Conservation (phyloP, 2,113 vertebrate genomes). For the Lipophrys pholis region DNA sequence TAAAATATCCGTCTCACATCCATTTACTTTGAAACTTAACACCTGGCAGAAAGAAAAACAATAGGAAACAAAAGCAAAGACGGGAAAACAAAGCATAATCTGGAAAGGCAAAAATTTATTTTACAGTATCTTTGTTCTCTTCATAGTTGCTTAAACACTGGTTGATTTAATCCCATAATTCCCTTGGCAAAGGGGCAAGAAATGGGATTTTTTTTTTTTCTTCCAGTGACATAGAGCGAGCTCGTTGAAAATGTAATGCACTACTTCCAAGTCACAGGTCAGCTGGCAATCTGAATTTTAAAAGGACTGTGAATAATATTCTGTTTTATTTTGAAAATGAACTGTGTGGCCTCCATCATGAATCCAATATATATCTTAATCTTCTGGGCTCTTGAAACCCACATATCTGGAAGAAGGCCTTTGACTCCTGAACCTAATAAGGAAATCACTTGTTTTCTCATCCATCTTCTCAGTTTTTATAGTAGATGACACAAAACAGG, state of each 20-base stretch:
- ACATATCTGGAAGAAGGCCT: conserved; percentile 94
- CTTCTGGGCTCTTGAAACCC: conserved; percentile 98
- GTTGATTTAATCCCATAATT: conserved; percentile 82
- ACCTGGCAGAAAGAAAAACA: conserved; percentile 18
- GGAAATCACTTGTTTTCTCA: conserved; percentile 99
- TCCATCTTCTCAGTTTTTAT: conserved; percentile 89
- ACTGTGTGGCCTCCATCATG: conserved; percentile 99
- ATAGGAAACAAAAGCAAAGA: not conserved
- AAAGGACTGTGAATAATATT: conserved; percentile 99
- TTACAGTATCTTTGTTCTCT: conserved; percentile 49
- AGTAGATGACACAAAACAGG: conserved; percentile 90
- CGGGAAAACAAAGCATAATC: conserved; percentile 38
- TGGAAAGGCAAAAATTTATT: conserved; percentile 25
- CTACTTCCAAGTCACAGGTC: conserved; percentile 99
- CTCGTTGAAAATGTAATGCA: conserved; percentile 99
- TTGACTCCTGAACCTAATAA: conserved; percentile 99
- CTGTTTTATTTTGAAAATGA: conserved; percentile 99
- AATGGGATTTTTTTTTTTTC: conserved; percentile 83
- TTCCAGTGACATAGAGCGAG: conserved; percentile 87
- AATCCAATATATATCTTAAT: conserved; percentile 99
- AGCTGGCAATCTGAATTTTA: conserved; percentile 99
- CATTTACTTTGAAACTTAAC: conserved; percentile 35
- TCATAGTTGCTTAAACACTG: conserved; percentile 60
- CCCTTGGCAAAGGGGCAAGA: conserved; percentile 78
- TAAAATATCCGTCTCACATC: conserved; percentile 37